These are phyloP conservation scores for Nematolebias whitei DNA, from an alignment of 2,113 vertebrate species.

Conservation along the genomic window DNA sequence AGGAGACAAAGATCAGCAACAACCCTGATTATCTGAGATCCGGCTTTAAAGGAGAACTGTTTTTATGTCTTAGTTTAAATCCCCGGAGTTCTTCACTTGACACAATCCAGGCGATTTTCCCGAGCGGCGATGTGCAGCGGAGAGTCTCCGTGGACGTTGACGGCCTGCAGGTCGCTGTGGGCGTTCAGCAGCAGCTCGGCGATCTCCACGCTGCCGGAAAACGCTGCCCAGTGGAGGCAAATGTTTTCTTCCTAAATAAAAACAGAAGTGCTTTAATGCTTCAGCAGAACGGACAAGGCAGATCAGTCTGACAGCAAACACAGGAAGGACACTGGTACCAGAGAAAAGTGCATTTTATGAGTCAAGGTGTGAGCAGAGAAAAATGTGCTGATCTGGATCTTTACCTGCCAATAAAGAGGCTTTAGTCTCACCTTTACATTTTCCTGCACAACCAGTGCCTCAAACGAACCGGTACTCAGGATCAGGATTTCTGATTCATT, in stretches of 20 bases:
- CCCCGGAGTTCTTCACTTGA: conserved; percentile 75
- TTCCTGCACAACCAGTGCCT: too few species aligned
- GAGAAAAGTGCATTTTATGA: not conserved
- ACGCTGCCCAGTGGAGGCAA: conserved; percentile 98
- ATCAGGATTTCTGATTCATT: too few species aligned
- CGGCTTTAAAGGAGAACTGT: too few species aligned
- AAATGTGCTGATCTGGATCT: too few species aligned
- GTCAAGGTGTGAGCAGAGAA: too few species aligned
- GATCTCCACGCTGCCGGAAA: conserved; percentile 96
- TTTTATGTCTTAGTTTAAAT: not conserved
- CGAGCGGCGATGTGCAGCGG: conserved; percentile 94
- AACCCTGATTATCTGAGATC: not conserved
- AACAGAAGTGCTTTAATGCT: too few species aligned
- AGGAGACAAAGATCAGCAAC: conserved; percentile 19
- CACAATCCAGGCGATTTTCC: conserved; percentile 93
- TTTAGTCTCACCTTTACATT: too few species aligned
- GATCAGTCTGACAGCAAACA: too few species aligned
- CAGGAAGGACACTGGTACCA: too few species aligned
- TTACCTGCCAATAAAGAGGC: too few species aligned
- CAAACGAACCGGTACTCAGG: too few species aligned
- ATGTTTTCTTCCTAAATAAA: conserved; percentile 96
- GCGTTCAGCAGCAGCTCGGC: conserved; percentile 90
- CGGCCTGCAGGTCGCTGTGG: conserved; percentile 86
- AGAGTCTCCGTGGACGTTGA: conserved; percentile 96
- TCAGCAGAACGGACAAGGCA: too few species aligned